Evolutionary conservation across 2,888 invertebrate species (phyloP).

Genomic region (Tenthredo distinguenda): DNA sequence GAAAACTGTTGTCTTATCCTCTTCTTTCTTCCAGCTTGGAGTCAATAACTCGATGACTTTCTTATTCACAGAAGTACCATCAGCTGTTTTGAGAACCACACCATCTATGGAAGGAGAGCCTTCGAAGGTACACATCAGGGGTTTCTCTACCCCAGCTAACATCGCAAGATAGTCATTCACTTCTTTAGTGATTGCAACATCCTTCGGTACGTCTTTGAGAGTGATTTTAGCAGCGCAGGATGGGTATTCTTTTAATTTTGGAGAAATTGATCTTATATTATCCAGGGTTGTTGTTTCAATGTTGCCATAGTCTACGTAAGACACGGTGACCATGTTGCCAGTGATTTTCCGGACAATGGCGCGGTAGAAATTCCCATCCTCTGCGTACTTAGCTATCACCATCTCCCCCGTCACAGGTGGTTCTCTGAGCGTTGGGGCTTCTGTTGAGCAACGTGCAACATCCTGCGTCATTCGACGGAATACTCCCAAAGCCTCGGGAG

Average conservation of each 20-base stretch:
- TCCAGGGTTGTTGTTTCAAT: slow-evolving; percentile 61
- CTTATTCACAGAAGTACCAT: slow-evolving; percentile 67
- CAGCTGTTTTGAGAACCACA: slow-evolving; percentile 61
- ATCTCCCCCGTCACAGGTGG: slow-evolving; percentile 68
- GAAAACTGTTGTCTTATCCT: slow-evolving; percentile 61
- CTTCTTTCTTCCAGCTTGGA: slow-evolving; percentile 65
- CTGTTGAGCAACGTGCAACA: slow-evolving; percentile 66
- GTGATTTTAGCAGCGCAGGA: slow-evolving; percentile 62
- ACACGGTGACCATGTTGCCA: slow-evolving; percentile 60
- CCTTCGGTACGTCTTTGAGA: slow-evolving; percentile 65
- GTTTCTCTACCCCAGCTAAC: slow-evolving; percentile 62
- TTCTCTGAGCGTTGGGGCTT: slow-evolving; percentile 63
- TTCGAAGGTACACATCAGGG: slow-evolving; percentile 65
- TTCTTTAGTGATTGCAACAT: slow-evolving; percentile 67
- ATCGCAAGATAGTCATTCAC: slow-evolving; percentile 63
- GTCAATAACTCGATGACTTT: slow-evolving; percentile 63
- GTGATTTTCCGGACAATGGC: slow-evolving; percentile 67
- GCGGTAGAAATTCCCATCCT: slow-evolving; percentile 72
- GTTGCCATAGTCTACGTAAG: slow-evolving; percentile 75
- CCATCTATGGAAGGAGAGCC: slow-evolving; percentile 63
- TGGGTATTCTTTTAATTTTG: slow-evolving; percentile 65
- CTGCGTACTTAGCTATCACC: slow-evolving; percentile 68
- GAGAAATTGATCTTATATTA: slow-evolving; percentile 64
- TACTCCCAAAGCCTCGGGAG: slow-evolving; percentile 61
- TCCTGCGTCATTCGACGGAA: slow-evolving; percentile 65